Percentiles rank a stretch among this genome's conserved stretches.
These are phyloP conservation scores for Drosophila nasuta DNA, from an alignment of 1,140 invertebrate species.

Conservation along the genomic window DNA sequence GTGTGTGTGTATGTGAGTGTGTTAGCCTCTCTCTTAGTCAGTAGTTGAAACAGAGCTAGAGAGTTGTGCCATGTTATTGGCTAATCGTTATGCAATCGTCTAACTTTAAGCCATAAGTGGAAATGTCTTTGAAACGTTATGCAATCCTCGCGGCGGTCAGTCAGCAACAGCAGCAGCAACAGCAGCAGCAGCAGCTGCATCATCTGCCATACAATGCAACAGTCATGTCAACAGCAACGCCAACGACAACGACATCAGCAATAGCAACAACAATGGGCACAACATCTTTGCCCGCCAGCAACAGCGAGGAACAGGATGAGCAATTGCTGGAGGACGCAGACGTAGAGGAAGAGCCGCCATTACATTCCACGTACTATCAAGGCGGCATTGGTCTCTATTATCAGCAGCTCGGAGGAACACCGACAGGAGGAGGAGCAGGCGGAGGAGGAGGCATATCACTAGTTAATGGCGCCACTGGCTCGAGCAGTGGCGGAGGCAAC, in stretches of 20 bases:
- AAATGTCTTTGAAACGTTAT: conserved; percentile 81
- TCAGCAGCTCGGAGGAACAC: conserved; percentile 60
- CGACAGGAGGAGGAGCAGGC: background rate
- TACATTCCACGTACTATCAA: conserved; percentile 64
- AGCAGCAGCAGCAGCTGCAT: conserved; percentile 54
- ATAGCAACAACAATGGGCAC: conserved; percentile 31
- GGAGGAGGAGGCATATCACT: conserved; percentile 38
- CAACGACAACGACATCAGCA: conserved; percentile 43
- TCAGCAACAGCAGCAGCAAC: conserved; percentile 58
- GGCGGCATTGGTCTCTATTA: conserved; percentile 82
- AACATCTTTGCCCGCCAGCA: conserved; percentile 30
- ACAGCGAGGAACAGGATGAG: conserved; percentile 1
- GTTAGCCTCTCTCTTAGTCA: background rate
- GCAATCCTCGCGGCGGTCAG: conserved; percentile 77
- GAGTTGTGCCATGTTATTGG: conserved; percentile 47
- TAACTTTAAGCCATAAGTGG: conserved; percentile 47
- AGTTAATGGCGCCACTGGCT: conserved; percentile 47
- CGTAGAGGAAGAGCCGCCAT: conserved; percentile 39
- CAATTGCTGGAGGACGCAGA: background rate
- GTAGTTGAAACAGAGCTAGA: background rate
- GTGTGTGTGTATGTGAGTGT: background rate
- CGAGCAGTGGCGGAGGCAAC: conserved; percentile 18
- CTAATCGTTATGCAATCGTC: conserved; percentile 76
- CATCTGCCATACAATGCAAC: conserved; percentile 41
- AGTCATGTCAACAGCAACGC: conserved; percentile 44